Base-by-base conservation (phyloP, 2,888 invertebrate genomes). In the Aethes cnicana region DNA sequence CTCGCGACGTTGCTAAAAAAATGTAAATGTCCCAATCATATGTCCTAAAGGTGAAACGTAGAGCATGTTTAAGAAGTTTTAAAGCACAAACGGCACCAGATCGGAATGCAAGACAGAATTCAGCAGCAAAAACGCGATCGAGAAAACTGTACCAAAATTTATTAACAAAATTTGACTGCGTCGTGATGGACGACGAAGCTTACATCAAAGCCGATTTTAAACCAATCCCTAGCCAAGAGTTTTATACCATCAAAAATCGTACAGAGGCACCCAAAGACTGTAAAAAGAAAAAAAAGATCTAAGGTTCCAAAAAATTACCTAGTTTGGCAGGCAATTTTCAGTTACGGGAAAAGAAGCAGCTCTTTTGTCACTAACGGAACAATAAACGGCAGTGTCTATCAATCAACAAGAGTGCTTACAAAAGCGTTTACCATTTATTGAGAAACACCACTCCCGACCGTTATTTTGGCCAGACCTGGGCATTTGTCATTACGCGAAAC, bases 181-280 rank as follows among this genome's bases (percentile, higher is more conserved):
- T 23, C 23, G n/a, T 23, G n/a, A 23, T 23, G 23, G 23, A 23
- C 23, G 23, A 23, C 23, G 23, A 23, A 23, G n/a, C 23, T n/a
- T 23, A 23, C n/a, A n/a, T 23, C n/a, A n/a, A 8, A n/a, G 23
- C 23, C n/a, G 23, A 41, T 25, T 39, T 25, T 26, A 41, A 41
- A 26, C 23, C 7, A 11, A 17, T 41, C 8, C 36, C 21, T 20
- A 20, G 36, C 36, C 39, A 8, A 11, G 16, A 26, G n/a, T n/a
- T n/a, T n/a, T n/a, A 18, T 18, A 36, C 21, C 3, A 11, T 25
- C 23, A 35, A 35, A 9, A 35, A 3, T 35, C 35, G 35, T 9
- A 35, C n/a, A 9, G 9, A 35, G 17, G 35, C 35, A 3, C 20
- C 35, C n/a, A 18, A 35, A 18, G 35, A 35, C 11, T 35, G 35